phyloP scores from a whole-genome alignment of 2,113 vertebrate species.

The Micromys minutus region DNA sequence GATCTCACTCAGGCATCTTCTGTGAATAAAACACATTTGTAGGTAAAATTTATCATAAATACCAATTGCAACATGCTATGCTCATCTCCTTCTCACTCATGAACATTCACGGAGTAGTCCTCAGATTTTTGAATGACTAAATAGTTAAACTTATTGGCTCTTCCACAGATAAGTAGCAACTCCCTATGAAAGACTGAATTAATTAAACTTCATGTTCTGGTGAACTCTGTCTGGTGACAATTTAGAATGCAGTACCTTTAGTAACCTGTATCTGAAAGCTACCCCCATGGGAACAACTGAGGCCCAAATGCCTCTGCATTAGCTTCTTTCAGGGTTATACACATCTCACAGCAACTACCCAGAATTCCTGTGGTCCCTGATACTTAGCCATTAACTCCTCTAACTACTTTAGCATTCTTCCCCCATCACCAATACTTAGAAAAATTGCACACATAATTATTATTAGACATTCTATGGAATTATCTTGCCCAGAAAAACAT shows the following conservation, averaged over 20 bases:
- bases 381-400: background rate
- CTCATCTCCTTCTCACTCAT: constrained; percentile 45
- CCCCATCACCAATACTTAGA: background rate
- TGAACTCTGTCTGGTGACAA: background rate
- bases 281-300: background rate
- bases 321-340: background rate
- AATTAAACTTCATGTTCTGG: constrained; percentile 11
- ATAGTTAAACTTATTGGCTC: constrained; percentile 22
- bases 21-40: constrained; percentile 67
- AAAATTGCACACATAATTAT: background rate
- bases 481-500: constrained; percentile 27
- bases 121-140: constrained; percentile 40
- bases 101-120: background rate
- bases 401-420: background rate
- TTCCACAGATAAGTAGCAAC: constrained; percentile 1
- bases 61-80: constrained; percentile 68
- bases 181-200: background rate
- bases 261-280: background rate
- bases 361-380: background rate
- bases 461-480: background rate
- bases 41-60: constrained; percentile 70
- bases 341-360: background rate
- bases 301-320: background rate
- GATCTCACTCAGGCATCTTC: constrained; percentile 68
- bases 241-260: constrained; percentile 39